These are phyloP conservation scores for Turnix velox DNA, from an alignment of 2,113 vertebrate species.

Conservation along the genomic window DNA sequence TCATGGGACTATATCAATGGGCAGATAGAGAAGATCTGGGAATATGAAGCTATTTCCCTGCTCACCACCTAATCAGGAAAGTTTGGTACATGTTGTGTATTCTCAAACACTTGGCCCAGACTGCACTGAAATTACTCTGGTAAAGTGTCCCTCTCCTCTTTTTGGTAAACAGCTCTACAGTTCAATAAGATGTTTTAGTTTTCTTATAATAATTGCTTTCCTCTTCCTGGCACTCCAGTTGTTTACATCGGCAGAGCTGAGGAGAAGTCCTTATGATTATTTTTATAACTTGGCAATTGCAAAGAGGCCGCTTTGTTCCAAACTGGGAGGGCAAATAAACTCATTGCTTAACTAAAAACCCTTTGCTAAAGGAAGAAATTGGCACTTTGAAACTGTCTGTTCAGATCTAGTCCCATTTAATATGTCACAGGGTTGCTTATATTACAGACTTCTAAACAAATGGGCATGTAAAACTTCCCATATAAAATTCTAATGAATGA, in stretches of 20 bases:
- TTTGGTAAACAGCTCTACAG: background rate
- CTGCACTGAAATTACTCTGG: background rate
- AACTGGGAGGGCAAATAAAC: background rate
- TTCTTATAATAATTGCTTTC: background rate
- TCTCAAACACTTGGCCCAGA: background rate
- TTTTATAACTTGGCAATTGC: background rate
- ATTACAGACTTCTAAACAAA: background rate
- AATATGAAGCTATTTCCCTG: background rate
- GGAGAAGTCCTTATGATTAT: background rate
- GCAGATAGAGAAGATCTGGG: background rate
- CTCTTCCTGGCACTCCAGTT: background rate
- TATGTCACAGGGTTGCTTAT: background rate
- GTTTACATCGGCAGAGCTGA: background rate
- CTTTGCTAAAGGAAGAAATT: background rate
- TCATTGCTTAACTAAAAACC: background rate
- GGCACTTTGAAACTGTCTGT: background rate
- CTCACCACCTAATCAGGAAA: background rate
- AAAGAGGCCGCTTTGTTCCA: background rate
- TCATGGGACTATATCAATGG: background rate
- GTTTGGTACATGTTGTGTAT: background rate
- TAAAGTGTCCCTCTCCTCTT: background rate
- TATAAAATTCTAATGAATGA: background rate
- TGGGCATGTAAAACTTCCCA: background rate
- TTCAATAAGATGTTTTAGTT: background rate
- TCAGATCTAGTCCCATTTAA: background rate